Evolutionary conservation across 2,888 invertebrate species (phyloP), one percentile per base, ranked within the genome.

Genomic region (Mesoligia furuncula): DNA sequence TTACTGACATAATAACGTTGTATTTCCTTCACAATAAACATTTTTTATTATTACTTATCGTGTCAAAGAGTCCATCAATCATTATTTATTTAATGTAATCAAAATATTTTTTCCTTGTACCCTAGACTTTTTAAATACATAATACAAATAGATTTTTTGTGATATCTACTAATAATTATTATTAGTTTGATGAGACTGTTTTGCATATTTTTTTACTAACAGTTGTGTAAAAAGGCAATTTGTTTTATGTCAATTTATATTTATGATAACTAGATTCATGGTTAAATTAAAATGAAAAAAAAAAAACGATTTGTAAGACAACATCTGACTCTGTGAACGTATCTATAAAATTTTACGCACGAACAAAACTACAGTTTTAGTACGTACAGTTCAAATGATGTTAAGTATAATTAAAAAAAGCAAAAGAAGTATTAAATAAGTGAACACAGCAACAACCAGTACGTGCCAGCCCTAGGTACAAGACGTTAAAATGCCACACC

Each of bases 401-500:
- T 45, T 3, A 17, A 9, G 0, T 2, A 9, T 24, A 3, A 54
- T 24, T 24, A 51, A 24, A 24, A 54, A 20, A 51, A 54, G 3
- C 8, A 54, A 51, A 51, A 24, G 9, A 2, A 54, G 24, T 59
- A 15, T 27, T 15, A 9, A 17, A 17, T 36, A 36, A 54, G 6
- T 68, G n/a, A 54, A 36, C 31, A 31, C 9, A 15, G 3, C 0
- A 51, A 42, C 3, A 45, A 42, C 2, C 9, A 0, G 11, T 65
- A 1, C 17, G 61, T 39, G 73, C 7, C 75, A 84, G 24, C 84
- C 84, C 84, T 84, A 57, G 9, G 20, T 17, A 61, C 39, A 57
- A 79, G 82, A 75, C 54, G 51, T 81, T 70, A 17, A 69, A 77
- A 84, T 84, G 48, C 85, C 81, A 54, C 69, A 73, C 66, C 27